phyloP scores from a whole-genome alignment of 1,140 invertebrate species.

The Xylocopa sonorina region DNA sequence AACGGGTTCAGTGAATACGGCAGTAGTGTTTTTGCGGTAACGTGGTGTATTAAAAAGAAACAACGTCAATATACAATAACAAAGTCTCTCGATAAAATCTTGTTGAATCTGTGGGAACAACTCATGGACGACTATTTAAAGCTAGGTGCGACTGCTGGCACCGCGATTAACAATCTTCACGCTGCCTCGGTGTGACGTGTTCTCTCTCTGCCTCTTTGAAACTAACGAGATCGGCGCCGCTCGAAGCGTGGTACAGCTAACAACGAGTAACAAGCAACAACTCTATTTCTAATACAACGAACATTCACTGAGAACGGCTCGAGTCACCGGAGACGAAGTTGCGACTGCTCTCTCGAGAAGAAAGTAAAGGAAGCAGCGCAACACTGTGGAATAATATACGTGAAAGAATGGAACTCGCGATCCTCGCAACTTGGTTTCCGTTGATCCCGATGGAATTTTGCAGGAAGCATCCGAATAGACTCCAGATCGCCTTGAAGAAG shows the following conservation, averaged over 20 bases:
- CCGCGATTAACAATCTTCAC: slow-evolving; percentile 52
- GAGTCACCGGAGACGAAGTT: slow-evolving; percentile 29
- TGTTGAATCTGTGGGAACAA: slow-evolving; percentile 30
- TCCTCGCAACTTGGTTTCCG: slow-evolving; percentile 49
- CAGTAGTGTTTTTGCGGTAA: slow-evolving; percentile 73
- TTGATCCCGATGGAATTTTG: slow-evolving; percentile 27
- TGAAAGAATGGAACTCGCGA: slow-evolving; percentile 3
- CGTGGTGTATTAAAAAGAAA: slow-evolving; percentile 73
- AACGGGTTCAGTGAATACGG: slow-evolving; percentile 78
- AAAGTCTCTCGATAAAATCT: slow-evolving; percentile 32
- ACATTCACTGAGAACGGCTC: background rate
- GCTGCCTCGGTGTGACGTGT: slow-evolving; percentile 72
- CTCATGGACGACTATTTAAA: slow-evolving; percentile 47
- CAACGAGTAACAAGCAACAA: slow-evolving; percentile 29
- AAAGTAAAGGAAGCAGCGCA: background rate
- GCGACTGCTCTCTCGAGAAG: background rate
- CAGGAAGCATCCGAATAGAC: background rate
- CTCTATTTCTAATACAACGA: background rate
- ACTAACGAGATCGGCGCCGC: background rate
- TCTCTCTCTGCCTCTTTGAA: slow-evolving; percentile 19
- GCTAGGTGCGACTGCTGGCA: background rate
- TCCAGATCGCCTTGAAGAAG: slow-evolving; percentile 13
- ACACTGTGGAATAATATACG: background rate
- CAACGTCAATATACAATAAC: slow-evolving; percentile 71
- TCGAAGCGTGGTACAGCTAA: slow-evolving; percentile 6